A percentile compares a stretch with the other conserved stretches of the same genome.
These are phyloP conservation scores for Cyprinodon brontotheroides DNA, from an alignment of 2,113 vertebrate species.

Conservation along the genomic window DNA sequence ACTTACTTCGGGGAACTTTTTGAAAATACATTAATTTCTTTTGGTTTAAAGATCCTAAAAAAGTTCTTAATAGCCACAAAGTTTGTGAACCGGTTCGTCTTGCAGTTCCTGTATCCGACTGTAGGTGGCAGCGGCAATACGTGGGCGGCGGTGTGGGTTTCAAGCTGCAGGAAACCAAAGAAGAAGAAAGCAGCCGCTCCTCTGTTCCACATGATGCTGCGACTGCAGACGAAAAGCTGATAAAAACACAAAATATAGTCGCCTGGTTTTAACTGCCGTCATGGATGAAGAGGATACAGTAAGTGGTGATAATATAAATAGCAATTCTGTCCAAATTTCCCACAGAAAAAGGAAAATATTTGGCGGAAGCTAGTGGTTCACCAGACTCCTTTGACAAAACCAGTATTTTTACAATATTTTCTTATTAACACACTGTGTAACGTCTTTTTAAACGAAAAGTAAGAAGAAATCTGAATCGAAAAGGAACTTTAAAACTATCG, in stretches of 20 bases:
- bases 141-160: constrained; percentile 13
- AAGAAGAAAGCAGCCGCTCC: not conserved
- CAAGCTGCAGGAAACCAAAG: not conserved
- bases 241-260: not conserved
- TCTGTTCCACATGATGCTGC: not conserved
- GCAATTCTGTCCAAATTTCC: not conserved
- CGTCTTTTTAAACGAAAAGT: not conserved
- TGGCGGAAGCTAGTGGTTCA: not conserved
- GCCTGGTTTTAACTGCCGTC: too few relatives aligned
- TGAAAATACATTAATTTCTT: not conserved
- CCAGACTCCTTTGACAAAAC: too few relatives aligned
- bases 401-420: not conserved
- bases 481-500: not conserved
- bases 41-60: not conserved
- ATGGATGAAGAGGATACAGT: constrained; percentile 65
- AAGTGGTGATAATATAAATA: not conserved
- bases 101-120: not conserved
- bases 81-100: not conserved
- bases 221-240: not conserved
- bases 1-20: not conserved
- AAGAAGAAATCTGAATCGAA: rapidly evolving
- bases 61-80: not conserved
- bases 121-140: constrained; percentile 18
- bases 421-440: not conserved
- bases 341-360: not conserved